These are phyloP conservation scores for Oscheius sp. DNA, from an alignment of 2,888 invertebrate genomes.

Conservation along the genomic window DNA sequence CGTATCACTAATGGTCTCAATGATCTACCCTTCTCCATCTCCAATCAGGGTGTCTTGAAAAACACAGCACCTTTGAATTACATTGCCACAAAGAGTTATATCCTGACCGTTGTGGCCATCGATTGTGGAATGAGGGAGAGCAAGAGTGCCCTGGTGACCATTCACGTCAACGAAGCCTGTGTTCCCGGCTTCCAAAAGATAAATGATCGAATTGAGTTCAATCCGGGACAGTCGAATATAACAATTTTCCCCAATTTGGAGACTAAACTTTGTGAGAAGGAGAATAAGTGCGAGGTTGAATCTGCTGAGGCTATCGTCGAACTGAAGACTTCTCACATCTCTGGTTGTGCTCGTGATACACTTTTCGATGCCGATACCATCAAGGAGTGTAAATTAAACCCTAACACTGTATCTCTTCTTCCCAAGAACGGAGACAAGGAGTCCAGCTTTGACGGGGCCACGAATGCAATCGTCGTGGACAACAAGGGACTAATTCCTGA, in stretches of 20 bases:
- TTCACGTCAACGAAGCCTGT: slow-evolving; percentile 82
- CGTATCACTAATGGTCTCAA: slow-evolving; percentile 80
- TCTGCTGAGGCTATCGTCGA: slow-evolving; percentile 75
- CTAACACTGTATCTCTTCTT: slow-evolving; percentile 1
- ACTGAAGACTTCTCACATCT: slow-evolving; percentile 84
- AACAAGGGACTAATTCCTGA: slow-evolving; percentile 73
- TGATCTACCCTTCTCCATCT: slow-evolving; percentile 67
- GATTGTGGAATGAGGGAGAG: slow-evolving; percentile 90
- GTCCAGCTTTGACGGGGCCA: slow-evolving; percentile 30
- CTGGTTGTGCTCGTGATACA: slow-evolving; percentile 91
- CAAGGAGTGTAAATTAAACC: slow-evolving; percentile 34
- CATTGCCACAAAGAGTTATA: slow-evolving; percentile 91
- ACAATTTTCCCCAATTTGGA: slow-evolving; percentile 75
- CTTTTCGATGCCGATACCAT: slow-evolving; percentile 75
- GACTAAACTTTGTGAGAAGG: slow-evolving; percentile 43
- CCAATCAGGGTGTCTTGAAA: slow-evolving; percentile 76
- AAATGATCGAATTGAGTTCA: slow-evolving; percentile 80
- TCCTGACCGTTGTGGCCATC: slow-evolving; percentile 92
- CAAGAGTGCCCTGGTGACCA: slow-evolving; percentile 92
- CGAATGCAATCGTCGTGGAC: slow-evolving; percentile 32
- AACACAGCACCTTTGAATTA: slow-evolving; percentile 93
- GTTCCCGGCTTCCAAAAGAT: slow-evolving; percentile 43
- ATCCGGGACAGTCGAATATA: slow-evolving; percentile 83
- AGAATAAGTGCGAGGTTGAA: slow-evolving; percentile 43
- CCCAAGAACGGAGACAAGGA: slow-evolving; percentile 22